Evolutionary conservation across 2,797 vertebrate species (phyloP), one percentile per base, ranked within the genome.

Genomic region (Hapalemur alaotrensis): DNA sequence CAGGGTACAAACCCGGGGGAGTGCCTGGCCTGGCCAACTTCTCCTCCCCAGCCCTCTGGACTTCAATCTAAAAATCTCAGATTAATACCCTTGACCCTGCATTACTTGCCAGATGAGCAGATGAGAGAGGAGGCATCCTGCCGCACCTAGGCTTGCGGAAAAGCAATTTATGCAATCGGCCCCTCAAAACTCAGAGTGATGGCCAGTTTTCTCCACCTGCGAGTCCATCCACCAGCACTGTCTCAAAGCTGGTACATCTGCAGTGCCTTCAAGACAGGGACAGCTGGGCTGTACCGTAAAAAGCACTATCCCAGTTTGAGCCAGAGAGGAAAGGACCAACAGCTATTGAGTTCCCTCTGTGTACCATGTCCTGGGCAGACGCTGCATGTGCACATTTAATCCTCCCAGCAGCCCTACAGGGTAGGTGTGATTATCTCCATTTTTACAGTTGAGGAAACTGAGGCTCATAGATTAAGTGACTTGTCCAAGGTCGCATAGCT

Each of bases 371-470:
- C 22, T 43, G 1, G 17, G 28, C 35, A 52, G 70, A 11, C 3
- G 18, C n/a, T 76, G 6, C 20, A 8, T 48, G 13, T 78, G 32
- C 38, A 86, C 22, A 50, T 32, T 67, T 54, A 79, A 69, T 69
- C 59, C 25, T 81, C 72, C 75, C 61, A 84, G 22, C 7, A 75
- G 46, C 10, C 50, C 15, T 70, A 22, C 5, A 43, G 41, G 48
- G 35, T 35, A 61, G 35, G 28, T 46, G 20, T 30, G 18, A 61
- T 13, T 59, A 61, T 46, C 15, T 50, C 23, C 84, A 81, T n/a
- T 88, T 88, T 90, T 61, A 81, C 32, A 63, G 13, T 13, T 50
- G 57, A 59, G 35, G 52, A 95, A 96, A 95, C 46, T 61, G 69
- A 94, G 65, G 30, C 20, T 79, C 7, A 14, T 18, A 67, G 35